Evolutionary conservation across 92 coral and sea anemone species (phyloP).

Genomic region (Parazoanthus darwini): DNA sequence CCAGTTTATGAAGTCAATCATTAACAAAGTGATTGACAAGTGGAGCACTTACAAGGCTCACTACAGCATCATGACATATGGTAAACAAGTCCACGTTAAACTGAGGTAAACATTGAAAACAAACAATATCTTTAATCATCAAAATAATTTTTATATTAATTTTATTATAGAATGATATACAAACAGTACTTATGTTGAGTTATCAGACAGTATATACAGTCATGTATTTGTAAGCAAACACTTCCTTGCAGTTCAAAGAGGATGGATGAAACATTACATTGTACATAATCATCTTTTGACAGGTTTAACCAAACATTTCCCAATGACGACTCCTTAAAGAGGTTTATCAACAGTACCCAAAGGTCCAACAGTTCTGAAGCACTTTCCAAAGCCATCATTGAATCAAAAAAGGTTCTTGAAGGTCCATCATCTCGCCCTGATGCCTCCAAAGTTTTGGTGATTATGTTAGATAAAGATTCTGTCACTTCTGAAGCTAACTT

Average conservation of each 20-base stretch:
- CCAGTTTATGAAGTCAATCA: constrained; percentile 27
- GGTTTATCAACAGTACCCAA: not conserved
- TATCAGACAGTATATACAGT: too few species aligned
- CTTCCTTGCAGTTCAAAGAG: too few species aligned
- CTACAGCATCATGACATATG: constrained; percentile 22
- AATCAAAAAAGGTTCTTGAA: constrained; percentile 17
- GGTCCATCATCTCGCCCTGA: not conserved
- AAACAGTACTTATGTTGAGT: too few species aligned
- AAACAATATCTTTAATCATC: too few species aligned
- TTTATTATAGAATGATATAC: constrained; percentile 25
- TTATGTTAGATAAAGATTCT: constrained; percentile 25
- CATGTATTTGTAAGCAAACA: too few species aligned
- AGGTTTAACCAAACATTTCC: constrained; percentile 36
- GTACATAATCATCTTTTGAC: not conserved
- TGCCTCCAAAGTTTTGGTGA: constrained; percentile 21
- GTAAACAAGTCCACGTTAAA: constrained; percentile 1
- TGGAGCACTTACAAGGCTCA: constrained; percentile 29
- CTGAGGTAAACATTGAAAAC: constrained; percentile 12
- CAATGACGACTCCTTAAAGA: constrained; percentile 25
- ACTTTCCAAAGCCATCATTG: constrained; percentile 6
- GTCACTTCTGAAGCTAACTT: constrained; percentile 2
- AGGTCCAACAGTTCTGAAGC: constrained; percentile 9
- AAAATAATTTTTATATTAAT: not conserved
- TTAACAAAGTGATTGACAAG: constrained; percentile 11
- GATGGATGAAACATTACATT: too few species aligned